A percentile compares a stretch with the other conserved stretches of the same genome.
Conservation (phyloP, 1,140 invertebrate genomes). For the Himalopsyche phryganea region DNA sequence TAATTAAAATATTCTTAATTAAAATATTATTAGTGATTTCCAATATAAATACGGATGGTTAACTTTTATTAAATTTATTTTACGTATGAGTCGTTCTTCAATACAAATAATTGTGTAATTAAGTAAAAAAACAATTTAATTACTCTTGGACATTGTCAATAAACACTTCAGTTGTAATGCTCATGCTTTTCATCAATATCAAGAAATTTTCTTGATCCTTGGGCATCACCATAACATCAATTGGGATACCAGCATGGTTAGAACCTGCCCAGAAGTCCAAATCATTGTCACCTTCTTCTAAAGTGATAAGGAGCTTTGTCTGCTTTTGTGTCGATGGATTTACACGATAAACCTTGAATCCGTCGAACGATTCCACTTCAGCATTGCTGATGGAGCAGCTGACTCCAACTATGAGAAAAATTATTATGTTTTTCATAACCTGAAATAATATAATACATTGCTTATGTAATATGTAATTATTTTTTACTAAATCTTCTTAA, state of each 20-base stretch:
- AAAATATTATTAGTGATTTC: too few species aligned
- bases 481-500: too few species aligned
- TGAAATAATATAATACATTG: too few species aligned
- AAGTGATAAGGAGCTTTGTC: not conserved
- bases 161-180: conserved; percentile 8
- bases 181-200: not conserved
- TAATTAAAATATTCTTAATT: too few species aligned
- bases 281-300: conserved; percentile 11
- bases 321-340: conserved; percentile 13
- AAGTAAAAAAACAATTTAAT: not conserved
- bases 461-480: too few species aligned
- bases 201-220: conserved; percentile 7
- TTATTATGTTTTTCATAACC: too few species aligned
- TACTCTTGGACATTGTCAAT: conserved; percentile 22
- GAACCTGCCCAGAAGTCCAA: conserved; percentile 28
- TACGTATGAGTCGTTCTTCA: too few species aligned
- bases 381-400: too few species aligned
- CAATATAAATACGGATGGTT: too few species aligned
- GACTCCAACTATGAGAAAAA: too few species aligned
- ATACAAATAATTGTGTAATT: too few species aligned
- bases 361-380: not conserved
- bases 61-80: too few species aligned
- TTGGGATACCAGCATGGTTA: conserved; percentile 37
- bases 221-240: conserved; percentile 33
- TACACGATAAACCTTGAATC: conserved; percentile 20